phyloP scores from a whole-genome alignment of 2,113 vertebrate species.

The Cnemophilus loriae region DNA sequence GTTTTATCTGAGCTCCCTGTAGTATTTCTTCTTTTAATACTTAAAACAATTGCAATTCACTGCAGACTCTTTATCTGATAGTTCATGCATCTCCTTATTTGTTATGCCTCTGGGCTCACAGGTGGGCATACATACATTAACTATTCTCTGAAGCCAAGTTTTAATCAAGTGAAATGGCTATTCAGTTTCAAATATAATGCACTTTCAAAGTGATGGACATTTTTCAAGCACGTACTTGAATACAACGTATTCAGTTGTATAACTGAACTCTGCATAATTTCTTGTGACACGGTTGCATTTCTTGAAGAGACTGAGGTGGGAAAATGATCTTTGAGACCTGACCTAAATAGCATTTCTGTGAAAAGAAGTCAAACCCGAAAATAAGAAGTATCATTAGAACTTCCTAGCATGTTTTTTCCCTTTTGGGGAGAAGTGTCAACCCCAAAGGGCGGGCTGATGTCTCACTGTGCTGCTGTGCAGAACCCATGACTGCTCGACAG shows the following conservation, averaged over 20 bases:
- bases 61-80: background rate
- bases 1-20: background rate
- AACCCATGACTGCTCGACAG: background rate
- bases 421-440: background rate
- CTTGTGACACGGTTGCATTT: background rate
- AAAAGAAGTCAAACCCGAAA: background rate
- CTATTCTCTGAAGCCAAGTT: background rate
- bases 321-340: background rate
- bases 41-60: slow-evolving; percentile 38
- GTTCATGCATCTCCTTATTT: slow-evolving; percentile 51
- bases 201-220: background rate
- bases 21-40: slow-evolving; percentile 19
- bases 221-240: background rate
- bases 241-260: no score
- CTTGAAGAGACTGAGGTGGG: background rate
- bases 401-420: background rate
- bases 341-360: background rate
- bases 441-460: background rate
- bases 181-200: background rate
- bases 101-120: background rate
- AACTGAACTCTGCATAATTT: background rate
- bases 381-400: background rate
- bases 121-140: slow-evolving; percentile 38
- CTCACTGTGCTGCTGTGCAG: background rate
- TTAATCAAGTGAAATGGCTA: background rate